phyloP scores from a whole-genome alignment of 2,797 vertebrate genomes.

The Rachycentron canadum region DNA sequence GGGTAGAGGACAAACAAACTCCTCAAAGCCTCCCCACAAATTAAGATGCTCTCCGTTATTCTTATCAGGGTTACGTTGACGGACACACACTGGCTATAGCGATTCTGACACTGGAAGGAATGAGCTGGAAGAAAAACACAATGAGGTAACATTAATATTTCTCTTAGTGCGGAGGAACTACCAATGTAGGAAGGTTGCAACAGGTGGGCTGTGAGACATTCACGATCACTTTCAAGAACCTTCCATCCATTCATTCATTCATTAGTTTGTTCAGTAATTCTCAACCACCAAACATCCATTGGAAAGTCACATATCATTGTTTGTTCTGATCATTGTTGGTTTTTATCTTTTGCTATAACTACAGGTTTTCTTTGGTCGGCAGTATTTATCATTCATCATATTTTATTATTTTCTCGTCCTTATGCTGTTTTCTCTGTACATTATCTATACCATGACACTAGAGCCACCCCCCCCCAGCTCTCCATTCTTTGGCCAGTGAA shows the following conservation, averaged over 20 bases:
- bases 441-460: not conserved
- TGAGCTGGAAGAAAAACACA: constrained; percentile 36
- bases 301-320: not conserved
- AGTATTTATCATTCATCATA: not conserved
- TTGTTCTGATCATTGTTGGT: not conserved
- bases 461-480: not conserved
- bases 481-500: constrained; percentile 72
- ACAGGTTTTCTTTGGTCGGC: not conserved
- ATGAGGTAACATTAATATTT: constrained; percentile 41
- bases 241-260: not conserved
- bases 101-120: constrained; percentile 37
- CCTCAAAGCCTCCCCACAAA: constrained; percentile 46
- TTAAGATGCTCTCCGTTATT: constrained; percentile 47
- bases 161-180: not conserved
- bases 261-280: not conserved
- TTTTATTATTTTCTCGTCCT: not conserved
- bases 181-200: constrained; percentile 6
- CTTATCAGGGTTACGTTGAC: constrained; percentile 18
- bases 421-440: not conserved
- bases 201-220: not conserved
- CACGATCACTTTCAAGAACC: not conserved
- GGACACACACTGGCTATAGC: constrained; percentile 42
- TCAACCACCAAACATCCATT: not conserved
- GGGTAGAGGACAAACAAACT: constrained; percentile 56
- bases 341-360: not conserved